These are phyloP conservation scores for Halcyon senegalensis DNA, from an alignment of 2,113 vertebrate species.

Conservation along the genomic window DNA sequence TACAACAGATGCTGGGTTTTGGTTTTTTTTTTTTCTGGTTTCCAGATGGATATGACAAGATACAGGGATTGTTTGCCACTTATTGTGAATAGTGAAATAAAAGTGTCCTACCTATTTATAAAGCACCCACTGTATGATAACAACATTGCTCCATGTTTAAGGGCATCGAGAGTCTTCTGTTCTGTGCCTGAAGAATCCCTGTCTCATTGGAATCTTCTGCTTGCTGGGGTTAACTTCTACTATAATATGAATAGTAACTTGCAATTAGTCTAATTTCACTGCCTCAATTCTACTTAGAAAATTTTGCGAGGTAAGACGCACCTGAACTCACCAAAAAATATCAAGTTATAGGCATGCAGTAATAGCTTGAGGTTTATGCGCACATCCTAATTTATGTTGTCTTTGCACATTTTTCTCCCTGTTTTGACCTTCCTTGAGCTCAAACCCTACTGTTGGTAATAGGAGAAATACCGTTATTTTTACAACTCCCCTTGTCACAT, in stretches of 20 bases:
- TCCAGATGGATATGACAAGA: neutral
- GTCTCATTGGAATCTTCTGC: neutral
- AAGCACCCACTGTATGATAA: neutral
- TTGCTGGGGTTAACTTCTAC: neutral
- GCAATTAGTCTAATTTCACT: neutral
- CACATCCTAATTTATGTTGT: neutral
- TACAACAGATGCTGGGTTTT: neutral
- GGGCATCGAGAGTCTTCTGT: neutral
- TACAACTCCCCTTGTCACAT: neutral
- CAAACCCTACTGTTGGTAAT: neutral
- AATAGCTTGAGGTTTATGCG: neutral
- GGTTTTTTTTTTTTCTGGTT: neutral
- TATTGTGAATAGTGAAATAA: neutral
- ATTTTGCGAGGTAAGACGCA: neutral
- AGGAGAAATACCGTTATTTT: neutral
- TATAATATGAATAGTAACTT: neutral
- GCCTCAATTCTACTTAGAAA: neutral
- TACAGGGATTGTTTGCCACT: neutral
- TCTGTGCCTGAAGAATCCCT: neutral
- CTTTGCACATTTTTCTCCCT: neutral
- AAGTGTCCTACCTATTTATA: neutral
- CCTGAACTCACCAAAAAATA: neutral
- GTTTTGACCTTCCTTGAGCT: neutral
- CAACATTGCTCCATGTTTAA: neutral
- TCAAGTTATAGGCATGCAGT: neutral